Base-by-base conservation (phyloP, 1,140 invertebrate species). In the Listronotus oregonensis region DNA sequence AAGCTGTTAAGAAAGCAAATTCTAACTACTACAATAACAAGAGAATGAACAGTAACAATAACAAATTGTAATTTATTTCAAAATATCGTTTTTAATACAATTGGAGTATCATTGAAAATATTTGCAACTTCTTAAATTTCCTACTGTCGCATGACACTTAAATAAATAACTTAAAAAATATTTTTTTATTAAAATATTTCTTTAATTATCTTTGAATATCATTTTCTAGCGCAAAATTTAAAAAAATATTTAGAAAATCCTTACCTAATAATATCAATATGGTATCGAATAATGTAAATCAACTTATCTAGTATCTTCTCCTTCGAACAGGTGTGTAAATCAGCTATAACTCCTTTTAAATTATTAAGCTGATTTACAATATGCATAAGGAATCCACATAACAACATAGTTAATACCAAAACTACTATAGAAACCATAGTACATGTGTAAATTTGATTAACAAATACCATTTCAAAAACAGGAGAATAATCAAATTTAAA, bases 341-440 rank as follows among this genome's bases (percentile, higher is more conserved):
- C 31, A 9, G 12, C 37, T n/a, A 73, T 59, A 21, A 64, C 44
- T 4, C 14, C 37, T 59, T 67, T 57, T 3, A 72, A 63, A 63
- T 75, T 40, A 50, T 69, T 60, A 9, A 75, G 43, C 47, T 74
- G 71, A 27, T 65, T 47, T 5, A 68, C 64, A 17, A 69, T 67
- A 46, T 75, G 71, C 52, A 72, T 73, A 6, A 74, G 42, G 11
- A 75, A 55, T 12, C 72, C 72, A 44, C 71, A 72, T 6, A 75
- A 37, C 9, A 73, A 47, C 71, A 74, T 73, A 0, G 72, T 73
- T 1, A 75, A 42, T 10, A 63, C 61, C 50, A 75, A 54, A 8
- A 75, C 67, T n/a, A 72, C 52, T 4, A 74, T 37, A 15, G 68
- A 62, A 6, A 70, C 68, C 58, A 72, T 67, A 5, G 64, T 66